Evolutionary conservation across 2,888 invertebrate species (phyloP).

Genomic region (Eudemis profundana): DNA sequence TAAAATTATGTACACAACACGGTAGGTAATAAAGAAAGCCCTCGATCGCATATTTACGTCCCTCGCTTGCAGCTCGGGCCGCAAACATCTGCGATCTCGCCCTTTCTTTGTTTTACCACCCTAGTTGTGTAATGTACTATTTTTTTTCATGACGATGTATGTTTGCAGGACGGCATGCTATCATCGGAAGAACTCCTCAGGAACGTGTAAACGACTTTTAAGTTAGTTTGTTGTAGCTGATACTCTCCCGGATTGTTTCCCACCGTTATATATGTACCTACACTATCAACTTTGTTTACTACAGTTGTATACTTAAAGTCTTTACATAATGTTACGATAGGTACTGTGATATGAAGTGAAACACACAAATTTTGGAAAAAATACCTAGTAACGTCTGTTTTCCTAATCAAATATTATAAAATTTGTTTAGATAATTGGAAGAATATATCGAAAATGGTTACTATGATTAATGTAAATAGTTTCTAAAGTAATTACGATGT

Average conservation of each 20-base stretch:
- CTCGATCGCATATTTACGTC: too few relatives aligned
- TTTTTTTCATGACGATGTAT: too few relatives aligned
- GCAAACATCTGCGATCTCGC: too few relatives aligned
- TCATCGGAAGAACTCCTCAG: constrained; percentile 84
- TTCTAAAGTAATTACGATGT: constrained; percentile 58
- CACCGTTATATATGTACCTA: constrained; percentile 55
- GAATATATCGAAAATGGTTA: constrained; percentile 32
- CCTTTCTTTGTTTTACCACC: too few relatives aligned
- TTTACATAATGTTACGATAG: constrained; percentile 64
- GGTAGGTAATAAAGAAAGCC: too few relatives aligned
- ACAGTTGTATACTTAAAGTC: constrained; percentile 47
- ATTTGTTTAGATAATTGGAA: constrained; percentile 43
- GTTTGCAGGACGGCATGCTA: constrained; percentile 84
- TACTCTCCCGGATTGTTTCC: constrained; percentile 55
- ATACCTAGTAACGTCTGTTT: constrained; percentile 50
- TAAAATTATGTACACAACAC: too few relatives aligned
- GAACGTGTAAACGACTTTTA: constrained; percentile 66
- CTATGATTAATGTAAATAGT: constrained; percentile 70
- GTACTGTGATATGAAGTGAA: constrained; percentile 75
- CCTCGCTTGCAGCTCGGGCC: too few relatives aligned
- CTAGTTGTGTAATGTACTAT: too few relatives aligned
- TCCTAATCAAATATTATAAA: constrained; percentile 43
- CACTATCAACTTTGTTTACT: constrained; percentile 55
- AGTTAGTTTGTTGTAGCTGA: constrained; percentile 51
- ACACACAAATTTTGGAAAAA: constrained; percentile 53